phyloP scores from a whole-genome alignment of 2,888 invertebrate genomes.

The Exocentrus adspersus region DNA sequence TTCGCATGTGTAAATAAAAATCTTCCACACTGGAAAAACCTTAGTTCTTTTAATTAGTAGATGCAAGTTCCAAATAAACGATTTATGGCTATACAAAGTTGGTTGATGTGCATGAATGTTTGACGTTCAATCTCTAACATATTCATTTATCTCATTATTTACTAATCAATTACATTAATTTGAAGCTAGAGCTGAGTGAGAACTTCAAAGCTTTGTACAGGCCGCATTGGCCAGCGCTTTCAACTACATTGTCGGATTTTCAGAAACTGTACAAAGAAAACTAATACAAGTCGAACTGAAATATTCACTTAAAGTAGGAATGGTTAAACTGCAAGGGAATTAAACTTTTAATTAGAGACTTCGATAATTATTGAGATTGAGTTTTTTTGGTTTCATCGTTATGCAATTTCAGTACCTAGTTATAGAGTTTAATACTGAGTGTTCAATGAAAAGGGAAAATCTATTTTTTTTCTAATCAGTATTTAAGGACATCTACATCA shows the following conservation, averaged over 20 bases:
- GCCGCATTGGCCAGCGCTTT: neutral
- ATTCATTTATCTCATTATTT: constrained; percentile 23
- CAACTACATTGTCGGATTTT: constrained; percentile 6
- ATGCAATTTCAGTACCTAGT: too few species aligned
- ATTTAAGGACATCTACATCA: too few species aligned
- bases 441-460: too few species aligned
- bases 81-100: neutral
- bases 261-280: neutral
- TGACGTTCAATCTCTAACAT: constrained; percentile 18
- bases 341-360: neutral
- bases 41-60: neutral
- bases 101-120: constrained; percentile 2
- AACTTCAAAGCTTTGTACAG: constrained; percentile 17
- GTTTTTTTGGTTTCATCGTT: too few species aligned
- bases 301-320: neutral
- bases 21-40: too few species aligned
- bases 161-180: constrained; percentile 31
- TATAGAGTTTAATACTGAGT: too few species aligned
- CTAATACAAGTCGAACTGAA: neutral
- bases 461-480: too few species aligned
- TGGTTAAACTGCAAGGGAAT: neutral
- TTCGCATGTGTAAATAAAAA: too few species aligned
- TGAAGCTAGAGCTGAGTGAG: constrained; percentile 13
- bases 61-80: constrained; percentile 1
- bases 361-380: too few species aligned